phyloP scores from a whole-genome alignment of 2,113 vertebrate species.

The Tretioscincus oriximinensis region DNA sequence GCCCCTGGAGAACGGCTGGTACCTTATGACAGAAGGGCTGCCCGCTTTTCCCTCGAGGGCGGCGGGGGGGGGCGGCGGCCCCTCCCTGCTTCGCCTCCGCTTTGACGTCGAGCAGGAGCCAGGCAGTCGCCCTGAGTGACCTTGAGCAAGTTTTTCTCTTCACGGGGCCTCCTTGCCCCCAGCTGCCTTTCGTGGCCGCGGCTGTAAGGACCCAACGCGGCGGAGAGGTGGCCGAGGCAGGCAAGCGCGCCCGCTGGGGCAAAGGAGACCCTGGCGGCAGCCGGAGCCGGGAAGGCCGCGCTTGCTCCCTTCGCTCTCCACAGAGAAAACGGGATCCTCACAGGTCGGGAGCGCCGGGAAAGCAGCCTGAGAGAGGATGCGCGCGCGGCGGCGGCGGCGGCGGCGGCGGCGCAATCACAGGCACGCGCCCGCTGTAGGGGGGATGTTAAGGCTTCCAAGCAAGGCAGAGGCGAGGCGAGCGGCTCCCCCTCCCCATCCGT shows the following conservation, averaged over 20 bases:
- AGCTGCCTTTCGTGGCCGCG: neutral
- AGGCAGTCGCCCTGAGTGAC: neutral
- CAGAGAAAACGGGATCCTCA: too few species aligned
- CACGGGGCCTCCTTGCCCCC: neutral
- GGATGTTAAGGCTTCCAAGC: too few species aligned
- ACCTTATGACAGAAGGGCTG: neutral
- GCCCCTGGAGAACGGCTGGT: neutral
- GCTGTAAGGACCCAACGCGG: neutral
- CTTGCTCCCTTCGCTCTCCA: too few species aligned
- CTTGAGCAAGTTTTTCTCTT: neutral
- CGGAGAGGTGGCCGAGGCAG: neutral
- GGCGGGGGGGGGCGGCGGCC: neutral
- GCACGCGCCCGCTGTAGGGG: too few species aligned
- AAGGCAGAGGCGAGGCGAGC: too few species aligned
- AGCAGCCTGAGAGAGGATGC: too few species aligned
- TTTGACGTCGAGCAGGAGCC: neutral
- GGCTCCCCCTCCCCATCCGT: too few species aligned
- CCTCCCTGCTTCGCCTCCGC: neutral
- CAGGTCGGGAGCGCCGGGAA: too few species aligned
- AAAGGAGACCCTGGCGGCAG: neutral
- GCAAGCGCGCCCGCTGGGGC: conserved; percentile 15
- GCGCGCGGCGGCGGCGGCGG: too few species aligned
- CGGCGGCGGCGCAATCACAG: too few species aligned
- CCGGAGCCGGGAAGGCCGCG: neutral
- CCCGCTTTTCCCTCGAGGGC: neutral